Evolutionary conservation across 2,797 vertebrate species (phyloP).

Genomic region (Rhadinocentrus ornatus): DNA sequence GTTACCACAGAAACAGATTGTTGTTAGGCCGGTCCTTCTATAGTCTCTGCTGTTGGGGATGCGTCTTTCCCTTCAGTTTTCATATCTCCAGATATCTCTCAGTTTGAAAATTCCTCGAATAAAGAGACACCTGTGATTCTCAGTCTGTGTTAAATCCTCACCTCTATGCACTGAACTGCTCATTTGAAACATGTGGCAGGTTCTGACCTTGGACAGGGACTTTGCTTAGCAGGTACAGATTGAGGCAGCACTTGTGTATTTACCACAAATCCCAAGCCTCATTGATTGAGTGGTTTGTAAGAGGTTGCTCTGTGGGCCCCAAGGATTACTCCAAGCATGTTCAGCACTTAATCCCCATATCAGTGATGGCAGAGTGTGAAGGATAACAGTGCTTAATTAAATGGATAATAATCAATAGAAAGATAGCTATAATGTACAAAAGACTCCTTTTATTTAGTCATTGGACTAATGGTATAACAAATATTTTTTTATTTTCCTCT

Average conservation of each 20-base stretch:
- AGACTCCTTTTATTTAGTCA: conserved; percentile 34
- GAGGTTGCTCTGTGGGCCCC: conserved; percentile 68
- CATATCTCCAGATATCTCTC: neutral
- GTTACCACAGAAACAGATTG: conserved; percentile 62
- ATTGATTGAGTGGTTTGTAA: conserved; percentile 79
- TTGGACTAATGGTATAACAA: neutral
- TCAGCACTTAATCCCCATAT: conserved; percentile 79
- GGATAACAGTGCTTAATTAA: conserved; percentile 78
- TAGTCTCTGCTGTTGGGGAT: conserved; percentile 40
- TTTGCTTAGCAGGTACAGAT: conserved; percentile 59
- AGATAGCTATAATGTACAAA: conserved; percentile 65
- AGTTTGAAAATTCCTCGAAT: conserved; percentile 15
- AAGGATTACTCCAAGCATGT: conserved; percentile 77
- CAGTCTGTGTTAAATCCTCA: neutral
- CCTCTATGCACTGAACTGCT: conserved; percentile 5
- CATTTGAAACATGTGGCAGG: conserved; percentile 32
- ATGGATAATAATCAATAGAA: conserved; percentile 77
- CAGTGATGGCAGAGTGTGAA: conserved; percentile 61
- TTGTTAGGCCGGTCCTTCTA: conserved; percentile 46
- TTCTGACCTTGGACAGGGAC: conserved; percentile 64
- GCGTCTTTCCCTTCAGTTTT: conserved; percentile 37
- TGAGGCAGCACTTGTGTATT: conserved; percentile 58
- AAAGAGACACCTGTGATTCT: neutral
- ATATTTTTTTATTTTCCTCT: neutral
- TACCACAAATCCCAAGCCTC: conserved; percentile 74